A percentile compares a stretch with the other conserved stretches of the same genome.
phyloP scores from a whole-genome alignment of 1,140 invertebrate species.

The Bombus vancouverensis region DNA sequence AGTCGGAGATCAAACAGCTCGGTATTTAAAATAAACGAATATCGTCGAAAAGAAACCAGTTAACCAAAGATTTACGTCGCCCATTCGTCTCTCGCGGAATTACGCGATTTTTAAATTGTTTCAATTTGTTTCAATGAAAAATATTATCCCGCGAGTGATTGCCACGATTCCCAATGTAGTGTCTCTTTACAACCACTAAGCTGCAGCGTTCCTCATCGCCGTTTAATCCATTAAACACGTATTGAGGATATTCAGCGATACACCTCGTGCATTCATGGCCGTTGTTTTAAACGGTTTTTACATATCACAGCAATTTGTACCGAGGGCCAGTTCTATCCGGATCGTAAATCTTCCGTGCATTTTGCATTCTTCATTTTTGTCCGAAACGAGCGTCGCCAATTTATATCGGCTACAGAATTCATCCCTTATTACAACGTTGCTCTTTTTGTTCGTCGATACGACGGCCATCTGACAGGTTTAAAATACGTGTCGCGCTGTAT shows the following conservation, averaged over 20 bases:
- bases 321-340: background rate
- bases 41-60: background rate
- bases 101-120: background rate
- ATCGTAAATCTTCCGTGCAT: background rate
- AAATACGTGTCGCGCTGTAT: background rate
- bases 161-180: background rate
- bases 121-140: conserved; percentile 3
- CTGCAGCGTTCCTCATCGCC: background rate
- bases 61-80: background rate
- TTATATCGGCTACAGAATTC: background rate
- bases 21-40: background rate
- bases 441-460: background rate
- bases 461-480: background rate
- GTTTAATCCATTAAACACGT: conserved; percentile 9
- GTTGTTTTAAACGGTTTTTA: background rate
- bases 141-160: background rate
- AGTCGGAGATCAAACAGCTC: background rate
- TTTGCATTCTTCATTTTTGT: background rate
- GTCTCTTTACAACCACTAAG: background rate
- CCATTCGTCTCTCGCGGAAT: background rate
- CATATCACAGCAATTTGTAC: background rate
- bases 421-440: background rate
- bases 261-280: background rate
- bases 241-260: conserved; percentile 7
- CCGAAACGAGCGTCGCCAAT: conserved; percentile 5